Base-by-base conservation (phyloP, 2,797 vertebrate species). In the Sus cebifrons region DNA sequence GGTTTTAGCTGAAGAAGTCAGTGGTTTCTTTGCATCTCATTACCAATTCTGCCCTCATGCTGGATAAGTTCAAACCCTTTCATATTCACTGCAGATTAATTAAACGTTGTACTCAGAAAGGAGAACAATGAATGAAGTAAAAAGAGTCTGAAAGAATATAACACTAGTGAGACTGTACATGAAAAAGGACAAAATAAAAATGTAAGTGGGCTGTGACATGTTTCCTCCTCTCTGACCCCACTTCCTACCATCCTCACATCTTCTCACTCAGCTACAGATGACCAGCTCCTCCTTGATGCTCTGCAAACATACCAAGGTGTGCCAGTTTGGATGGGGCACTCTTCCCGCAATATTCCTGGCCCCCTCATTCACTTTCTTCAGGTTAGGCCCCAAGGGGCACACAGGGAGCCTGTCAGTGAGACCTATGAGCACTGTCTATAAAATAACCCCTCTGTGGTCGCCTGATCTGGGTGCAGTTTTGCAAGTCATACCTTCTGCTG, bases 101-200 rank as follows among this genome's bases (percentile, higher is more conserved):
- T 96, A 91, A 86, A 64, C 29, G 84, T 56, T 54, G 60, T 91
- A 54, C 15, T 97, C 17, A 58, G 36, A 54, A 67, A 96, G 71
- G 85, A 91, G 81, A 93, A 92, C 93, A 97, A 89, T 68, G 67
- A 94, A 95, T 89, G 52, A 27, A 54, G 4, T 62, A 29, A 56
- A 93, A 73, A 94, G 36, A n/a, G 21, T 16, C 40, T 82, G 21
- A 44, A 91, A 82, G 49, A 89, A 25, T 44, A 14, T 52, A 68
- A 20, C 75, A 62, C 21, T 18, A 27, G 56, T 84, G 62, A 86
- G 21, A n/a, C 6, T 74, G 40, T 87, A 81, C 75, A 74, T 3
- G 52, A 92, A 91, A 89, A 86, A 67, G 18, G 68, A 64, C 58
- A 91, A 95, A 89, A 84, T 73, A 18, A 11, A 94, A 89, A 78